Percentiles rank a stretch among this genome's conserved stretches.
Evolutionary conservation across 2,797 vertebrate species (phyloP).

Genomic region (Pristis pectinata): DNA sequence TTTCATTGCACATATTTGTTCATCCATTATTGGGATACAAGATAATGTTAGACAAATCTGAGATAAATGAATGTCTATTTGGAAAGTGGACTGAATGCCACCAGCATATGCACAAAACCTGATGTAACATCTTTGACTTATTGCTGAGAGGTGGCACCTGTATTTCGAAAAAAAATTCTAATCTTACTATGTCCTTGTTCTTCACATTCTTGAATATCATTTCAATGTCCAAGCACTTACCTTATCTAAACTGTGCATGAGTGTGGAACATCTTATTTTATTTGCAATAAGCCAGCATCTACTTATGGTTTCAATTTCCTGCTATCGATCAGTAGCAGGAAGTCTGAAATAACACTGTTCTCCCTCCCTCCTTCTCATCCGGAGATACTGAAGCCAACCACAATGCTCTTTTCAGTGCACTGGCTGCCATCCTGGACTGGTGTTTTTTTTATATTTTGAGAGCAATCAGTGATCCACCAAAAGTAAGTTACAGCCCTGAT

Average conservation of each 20-base stretch:
- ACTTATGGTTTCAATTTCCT: not conserved
- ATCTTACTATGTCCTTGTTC: not conserved
- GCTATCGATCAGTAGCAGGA: not conserved
- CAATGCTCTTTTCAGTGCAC: not conserved
- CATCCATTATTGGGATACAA: too few relatives aligned
- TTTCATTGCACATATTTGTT: too few relatives aligned
- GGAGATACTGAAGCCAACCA: not conserved
- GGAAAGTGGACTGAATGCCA: too few relatives aligned
- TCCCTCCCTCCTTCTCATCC: not conserved
- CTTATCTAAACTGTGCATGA: not conserved
- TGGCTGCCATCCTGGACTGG: not conserved
- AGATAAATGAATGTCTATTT: too few relatives aligned
- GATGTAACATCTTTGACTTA: too few relatives aligned
- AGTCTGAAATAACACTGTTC: not conserved
- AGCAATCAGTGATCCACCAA: not conserved
- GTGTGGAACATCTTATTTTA: not conserved
- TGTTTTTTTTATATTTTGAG: not conserved
- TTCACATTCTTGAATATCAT: not conserved
- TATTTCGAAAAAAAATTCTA: not conserved
- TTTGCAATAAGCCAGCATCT: not conserved
- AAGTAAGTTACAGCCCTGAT: not conserved
- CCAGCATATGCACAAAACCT: too few relatives aligned
- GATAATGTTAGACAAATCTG: too few relatives aligned
- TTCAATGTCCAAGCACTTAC: not conserved
- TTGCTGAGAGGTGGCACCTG: not conserved